A percentile compares a stretch with the other conserved stretches of the same genome.
phyloP scores from a whole-genome alignment of 1,140 invertebrate genomes.

The Papilio xuthus region DNA sequence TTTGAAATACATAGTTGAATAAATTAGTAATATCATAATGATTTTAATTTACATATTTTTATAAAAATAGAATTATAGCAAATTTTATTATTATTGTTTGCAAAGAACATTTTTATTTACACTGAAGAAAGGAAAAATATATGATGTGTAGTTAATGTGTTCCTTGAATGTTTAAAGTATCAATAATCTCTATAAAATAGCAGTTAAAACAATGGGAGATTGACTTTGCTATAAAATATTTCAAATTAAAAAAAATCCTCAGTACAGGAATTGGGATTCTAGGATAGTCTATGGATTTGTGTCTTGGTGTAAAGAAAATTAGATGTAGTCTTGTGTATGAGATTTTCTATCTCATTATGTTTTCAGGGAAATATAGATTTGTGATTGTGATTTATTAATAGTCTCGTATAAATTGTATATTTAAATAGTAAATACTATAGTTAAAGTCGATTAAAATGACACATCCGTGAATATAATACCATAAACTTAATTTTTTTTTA shows the following conservation, averaged over 20 bases:
- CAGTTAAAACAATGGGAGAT: background rate
- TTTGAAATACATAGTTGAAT: background rate
- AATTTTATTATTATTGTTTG: background rate
- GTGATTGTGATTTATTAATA: slow-evolving; percentile 4
- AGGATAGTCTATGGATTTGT: slow-evolving; percentile 9
- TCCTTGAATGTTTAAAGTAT: background rate
- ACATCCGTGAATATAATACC: too few relatives aligned
- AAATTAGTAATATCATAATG: background rate
- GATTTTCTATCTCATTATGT: slow-evolving; percentile 8
- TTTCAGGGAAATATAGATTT: slow-evolving; percentile 28
- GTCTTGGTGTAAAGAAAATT: slow-evolving; percentile 24
- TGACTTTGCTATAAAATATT: background rate
- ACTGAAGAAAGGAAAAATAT: background rate
- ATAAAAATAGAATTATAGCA: background rate
- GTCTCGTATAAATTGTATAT: slow-evolving; percentile 9
- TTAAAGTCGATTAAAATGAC: background rate
- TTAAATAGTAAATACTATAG: background rate
- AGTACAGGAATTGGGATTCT: slow-evolving; percentile 18
- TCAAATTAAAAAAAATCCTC: background rate
- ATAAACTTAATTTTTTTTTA: too few relatives aligned
- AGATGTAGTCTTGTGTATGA: slow-evolving; percentile 7
- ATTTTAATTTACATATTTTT: too few relatives aligned
- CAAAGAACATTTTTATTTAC: background rate
- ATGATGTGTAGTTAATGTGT: background rate
- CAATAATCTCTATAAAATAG: background rate